phyloP scores from a whole-genome alignment of 2,113 vertebrate species.

The Guaruba guarouba region DNA sequence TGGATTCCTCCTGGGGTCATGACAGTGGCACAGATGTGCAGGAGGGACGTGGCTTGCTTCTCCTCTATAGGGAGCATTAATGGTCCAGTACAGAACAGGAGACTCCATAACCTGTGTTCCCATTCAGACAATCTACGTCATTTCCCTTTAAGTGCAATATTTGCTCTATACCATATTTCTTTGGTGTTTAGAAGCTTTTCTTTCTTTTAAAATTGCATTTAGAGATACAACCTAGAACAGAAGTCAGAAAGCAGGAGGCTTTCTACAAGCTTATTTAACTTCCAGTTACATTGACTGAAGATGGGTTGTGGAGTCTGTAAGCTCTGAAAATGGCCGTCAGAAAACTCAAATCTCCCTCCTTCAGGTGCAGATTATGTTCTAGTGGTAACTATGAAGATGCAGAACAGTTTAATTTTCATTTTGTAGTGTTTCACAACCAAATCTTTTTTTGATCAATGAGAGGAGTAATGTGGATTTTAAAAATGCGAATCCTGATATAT shows the following conservation, averaged over 20 bases:
- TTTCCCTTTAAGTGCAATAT: not conserved
- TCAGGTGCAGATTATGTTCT: not conserved
- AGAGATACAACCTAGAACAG: not conserved
- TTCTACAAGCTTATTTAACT: not conserved
- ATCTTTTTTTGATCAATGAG: not conserved
- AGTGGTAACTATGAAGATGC: not conserved
- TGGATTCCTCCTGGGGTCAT: not conserved
- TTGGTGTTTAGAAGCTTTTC: not conserved
- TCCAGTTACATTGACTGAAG: not conserved
- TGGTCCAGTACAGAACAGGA: fast-evolving
- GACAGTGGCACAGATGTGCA: not conserved
- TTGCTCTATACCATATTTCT: not conserved
- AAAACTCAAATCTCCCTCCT: not conserved
- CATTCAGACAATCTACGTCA: not conserved
- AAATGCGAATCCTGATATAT: not conserved
- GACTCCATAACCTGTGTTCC: not conserved
- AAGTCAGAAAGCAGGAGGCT: not conserved
- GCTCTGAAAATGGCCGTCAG: not conserved
- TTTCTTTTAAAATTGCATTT: not conserved
- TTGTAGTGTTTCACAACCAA: not conserved
- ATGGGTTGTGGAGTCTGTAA: not conserved
- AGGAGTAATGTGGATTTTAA: not conserved
- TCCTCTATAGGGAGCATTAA: not conserved
- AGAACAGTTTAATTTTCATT: not conserved
- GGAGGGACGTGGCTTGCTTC: not conserved